Evolutionary conservation across 2,888 invertebrate species (phyloP).

Genomic region (Blastobasis lacticolella): DNA sequence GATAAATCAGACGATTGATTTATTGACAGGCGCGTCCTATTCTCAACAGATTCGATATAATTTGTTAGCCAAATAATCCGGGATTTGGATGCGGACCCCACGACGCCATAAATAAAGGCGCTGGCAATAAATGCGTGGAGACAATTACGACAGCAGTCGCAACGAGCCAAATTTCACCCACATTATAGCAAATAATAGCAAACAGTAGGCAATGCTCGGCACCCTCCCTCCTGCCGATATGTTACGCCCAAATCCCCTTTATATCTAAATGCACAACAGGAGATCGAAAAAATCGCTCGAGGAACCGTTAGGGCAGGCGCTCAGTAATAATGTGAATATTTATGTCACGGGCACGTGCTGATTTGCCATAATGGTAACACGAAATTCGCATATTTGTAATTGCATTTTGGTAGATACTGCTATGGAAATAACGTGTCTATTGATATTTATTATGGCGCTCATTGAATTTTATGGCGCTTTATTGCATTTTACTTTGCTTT

Average conservation of each 20-base stretch:
- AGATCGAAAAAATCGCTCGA: conserved; percentile 53
- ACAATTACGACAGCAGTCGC: conserved; percentile 50
- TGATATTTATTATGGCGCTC: too few species aligned
- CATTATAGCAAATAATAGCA: conserved; percentile 71
- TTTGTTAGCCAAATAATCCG: conserved; percentile 74
- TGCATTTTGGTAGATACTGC: conserved; percentile 23
- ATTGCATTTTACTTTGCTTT: too few species aligned
- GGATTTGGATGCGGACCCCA: conserved; percentile 55
- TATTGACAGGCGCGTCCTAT: conserved; percentile 65
- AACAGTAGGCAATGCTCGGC: conserved; percentile 56
- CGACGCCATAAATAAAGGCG: conserved; percentile 37
- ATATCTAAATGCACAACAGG: conserved; percentile 68
- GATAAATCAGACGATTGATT: conserved; percentile 64
- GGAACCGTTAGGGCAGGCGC: conserved; percentile 38
- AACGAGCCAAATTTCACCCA: conserved; percentile 69
- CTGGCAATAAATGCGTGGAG: conserved; percentile 48
- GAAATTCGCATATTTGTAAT: conserved; percentile 66
- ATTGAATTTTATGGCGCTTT: too few species aligned
- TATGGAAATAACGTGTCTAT: not conserved
- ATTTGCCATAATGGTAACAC: conserved; percentile 57
- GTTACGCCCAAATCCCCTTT: conserved; percentile 63
- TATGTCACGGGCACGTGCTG: conserved; percentile 68
- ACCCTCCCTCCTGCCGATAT: conserved; percentile 57
- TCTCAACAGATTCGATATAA: conserved; percentile 67
- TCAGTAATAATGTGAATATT: conserved; percentile 67